Percentiles rank a stretch among this genome's conserved stretches.
These are phyloP conservation scores for Adelges cooleyi DNA, from an alignment of 1,140 invertebrate species.

Conservation along the genomic window DNA sequence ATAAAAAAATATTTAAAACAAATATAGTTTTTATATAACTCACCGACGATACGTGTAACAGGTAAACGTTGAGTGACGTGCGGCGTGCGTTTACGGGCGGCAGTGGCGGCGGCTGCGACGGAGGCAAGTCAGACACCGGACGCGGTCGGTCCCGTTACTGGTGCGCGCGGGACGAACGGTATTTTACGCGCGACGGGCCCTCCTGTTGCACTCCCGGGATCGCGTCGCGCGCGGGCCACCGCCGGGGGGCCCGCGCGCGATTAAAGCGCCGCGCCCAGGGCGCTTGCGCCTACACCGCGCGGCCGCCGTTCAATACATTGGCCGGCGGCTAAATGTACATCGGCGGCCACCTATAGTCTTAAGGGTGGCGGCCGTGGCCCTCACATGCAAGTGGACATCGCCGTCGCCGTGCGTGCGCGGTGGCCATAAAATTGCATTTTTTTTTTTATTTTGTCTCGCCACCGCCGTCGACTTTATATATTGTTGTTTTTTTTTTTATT, in stretches of 20 bases:
- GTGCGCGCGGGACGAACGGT: neutral
- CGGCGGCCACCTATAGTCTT: neutral
- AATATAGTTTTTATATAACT: neutral
- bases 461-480: no score
- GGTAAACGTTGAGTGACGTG: neutral
- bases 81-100: neutral
- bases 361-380: no score
- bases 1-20: no score
- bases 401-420: no score
- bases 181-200: neutral
- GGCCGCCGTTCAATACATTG: slow-evolving; percentile 11
- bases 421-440: no score
- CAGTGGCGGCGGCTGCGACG: no score
- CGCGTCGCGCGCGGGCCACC: neutral
- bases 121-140: neutral
- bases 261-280: neutral
- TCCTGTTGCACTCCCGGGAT: slow-evolving; percentile 15
- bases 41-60: neutral
- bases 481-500: no score
- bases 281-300: neutral
- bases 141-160: slow-evolving; percentile 11
- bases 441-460: no score
- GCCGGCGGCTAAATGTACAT: no score
- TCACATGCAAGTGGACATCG: neutral
- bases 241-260: neutral